These are phyloP conservation scores for Pteronura brasiliensis DNA, from an alignment of 2,113 vertebrate genomes.

Conservation along the genomic window DNA sequence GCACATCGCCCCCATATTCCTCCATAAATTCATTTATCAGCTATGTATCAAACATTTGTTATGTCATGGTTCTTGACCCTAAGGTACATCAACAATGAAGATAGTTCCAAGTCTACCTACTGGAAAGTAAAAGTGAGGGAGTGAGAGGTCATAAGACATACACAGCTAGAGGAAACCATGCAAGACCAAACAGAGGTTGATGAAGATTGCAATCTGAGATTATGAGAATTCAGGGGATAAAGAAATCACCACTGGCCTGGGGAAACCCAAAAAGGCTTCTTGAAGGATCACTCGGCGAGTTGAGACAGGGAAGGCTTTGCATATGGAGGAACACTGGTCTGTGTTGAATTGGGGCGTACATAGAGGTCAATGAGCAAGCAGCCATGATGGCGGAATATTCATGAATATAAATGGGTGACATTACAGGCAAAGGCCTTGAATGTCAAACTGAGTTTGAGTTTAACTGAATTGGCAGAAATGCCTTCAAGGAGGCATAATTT, in stretches of 20 bases:
- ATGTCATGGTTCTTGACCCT: neutral
- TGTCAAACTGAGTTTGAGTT: neutral
- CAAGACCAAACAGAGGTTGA: neutral
- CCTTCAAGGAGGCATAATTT: neutral
- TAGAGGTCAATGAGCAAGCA: neutral
- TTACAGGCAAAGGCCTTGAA: neutral
- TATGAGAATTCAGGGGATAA: neutral
- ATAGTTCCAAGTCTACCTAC: neutral
- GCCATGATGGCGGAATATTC: neutral
- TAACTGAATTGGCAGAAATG: neutral
- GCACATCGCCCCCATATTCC: no score
- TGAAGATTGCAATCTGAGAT: neutral
- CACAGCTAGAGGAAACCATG: neutral
- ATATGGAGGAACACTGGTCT: neutral
- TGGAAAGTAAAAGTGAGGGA: neutral
- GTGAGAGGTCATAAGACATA: neutral
- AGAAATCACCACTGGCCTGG: neutral
- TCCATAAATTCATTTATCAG: neutral
- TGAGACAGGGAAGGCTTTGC: neutral
- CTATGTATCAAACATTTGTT: neutral
- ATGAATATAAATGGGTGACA: neutral
- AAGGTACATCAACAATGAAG: neutral
- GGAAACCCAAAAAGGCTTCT: neutral
- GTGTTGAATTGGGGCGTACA: neutral
- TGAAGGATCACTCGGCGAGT: neutral